These are phyloP conservation scores for Ranitomeya variabilis DNA, from an alignment of 2,113 vertebrate species.

Conservation along the genomic window DNA sequence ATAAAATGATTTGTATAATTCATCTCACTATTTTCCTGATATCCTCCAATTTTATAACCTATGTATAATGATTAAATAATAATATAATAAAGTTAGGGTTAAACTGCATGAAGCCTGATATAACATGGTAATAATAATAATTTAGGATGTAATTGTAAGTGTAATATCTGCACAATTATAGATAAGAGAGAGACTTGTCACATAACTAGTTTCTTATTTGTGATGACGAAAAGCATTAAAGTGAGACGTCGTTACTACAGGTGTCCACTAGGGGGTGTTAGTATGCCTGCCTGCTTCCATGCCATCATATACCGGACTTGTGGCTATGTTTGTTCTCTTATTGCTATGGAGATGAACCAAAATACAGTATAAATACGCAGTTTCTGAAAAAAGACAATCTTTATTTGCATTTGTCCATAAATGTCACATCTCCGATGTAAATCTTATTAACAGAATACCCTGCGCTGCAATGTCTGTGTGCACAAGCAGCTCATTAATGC, in stretches of 20 bases:
- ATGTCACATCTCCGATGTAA: conserved; percentile 33
- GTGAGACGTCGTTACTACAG: background rate
- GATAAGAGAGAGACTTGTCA: no score
- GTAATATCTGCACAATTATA: no score
- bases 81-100: no score
- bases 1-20: background rate
- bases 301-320: background rate
- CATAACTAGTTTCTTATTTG: background rate
- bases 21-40: background rate
- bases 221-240: background rate
- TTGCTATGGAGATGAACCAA: conserved; percentile 41
- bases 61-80: no score
- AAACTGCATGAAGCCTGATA: no score
- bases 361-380: conserved; percentile 48
- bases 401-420: conserved; percentile 31
- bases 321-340: background rate
- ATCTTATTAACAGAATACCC: conserved; percentile 8
- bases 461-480: background rate
- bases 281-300: background rate
- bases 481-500: conserved; percentile 35
- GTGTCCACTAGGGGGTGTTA: conserved; percentile 37
- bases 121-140: no score
- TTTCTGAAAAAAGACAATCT: conserved; percentile 7
- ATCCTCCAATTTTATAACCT: no score
- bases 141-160: no score